Evolutionary conservation across 1,140 invertebrate genomes (phyloP).

Genomic region (Drosophila trapezifrons): DNA sequence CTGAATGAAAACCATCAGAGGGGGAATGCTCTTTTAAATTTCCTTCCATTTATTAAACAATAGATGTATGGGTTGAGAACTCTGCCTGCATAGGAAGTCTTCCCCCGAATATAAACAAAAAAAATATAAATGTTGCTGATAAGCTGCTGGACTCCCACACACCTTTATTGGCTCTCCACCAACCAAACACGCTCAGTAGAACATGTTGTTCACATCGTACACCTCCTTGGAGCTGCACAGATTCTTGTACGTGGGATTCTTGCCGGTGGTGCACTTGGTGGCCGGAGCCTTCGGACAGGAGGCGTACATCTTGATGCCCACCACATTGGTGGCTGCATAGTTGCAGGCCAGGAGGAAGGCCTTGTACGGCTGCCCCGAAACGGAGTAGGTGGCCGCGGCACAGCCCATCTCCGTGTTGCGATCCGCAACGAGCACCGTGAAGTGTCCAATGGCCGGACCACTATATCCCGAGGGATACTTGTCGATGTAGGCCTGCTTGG

Average conservation of each 20-base stretch:
- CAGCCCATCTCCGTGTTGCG: conserved; percentile 70
- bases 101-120: background rate
- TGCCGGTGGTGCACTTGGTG: conserved; percentile 64
- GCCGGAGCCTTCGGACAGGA: conserved; percentile 50
- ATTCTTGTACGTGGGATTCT: conserved; percentile 57
- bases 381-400: conserved; percentile 63
- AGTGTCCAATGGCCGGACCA: conserved; percentile 70
- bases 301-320: conserved; percentile 65
- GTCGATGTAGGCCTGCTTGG: conserved; percentile 57
- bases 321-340: conserved; percentile 69
- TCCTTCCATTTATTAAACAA: too few species aligned
- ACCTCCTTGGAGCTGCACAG: conserved; percentile 72
- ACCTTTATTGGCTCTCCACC: background rate
- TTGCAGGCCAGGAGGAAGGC: conserved; percentile 72
- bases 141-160: background rate
- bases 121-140: background rate
- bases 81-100: too few species aligned
- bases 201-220: conserved; percentile 65
- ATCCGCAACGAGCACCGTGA: conserved; percentile 75
- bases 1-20: too few species aligned
- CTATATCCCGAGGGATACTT: conserved; percentile 54
- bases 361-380: conserved; percentile 36
- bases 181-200: conserved; percentile 18
- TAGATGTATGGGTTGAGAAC: too few species aligned
- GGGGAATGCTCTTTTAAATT: too few species aligned